phyloP scores from a whole-genome alignment of 2,797 vertebrate species.

The Tangara arthus region DNA sequence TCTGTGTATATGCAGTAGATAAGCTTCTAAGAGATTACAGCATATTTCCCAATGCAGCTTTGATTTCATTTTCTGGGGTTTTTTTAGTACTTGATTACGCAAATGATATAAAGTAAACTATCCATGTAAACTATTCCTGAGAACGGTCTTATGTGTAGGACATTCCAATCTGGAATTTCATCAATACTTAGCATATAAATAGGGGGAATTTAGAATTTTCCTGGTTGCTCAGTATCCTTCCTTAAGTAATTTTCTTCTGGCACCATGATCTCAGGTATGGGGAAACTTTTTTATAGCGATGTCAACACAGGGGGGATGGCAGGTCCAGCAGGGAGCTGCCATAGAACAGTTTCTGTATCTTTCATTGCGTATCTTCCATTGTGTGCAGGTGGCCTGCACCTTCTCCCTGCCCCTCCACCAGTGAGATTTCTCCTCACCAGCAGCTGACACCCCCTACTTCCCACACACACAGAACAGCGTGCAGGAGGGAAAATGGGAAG shows the following conservation, averaged over 20 bases:
- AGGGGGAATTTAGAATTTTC: not conserved
- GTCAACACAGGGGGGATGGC: fast-evolving
- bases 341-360: fast-evolving
- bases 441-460: not conserved
- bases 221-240: not conserved
- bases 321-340: fast-evolving
- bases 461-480: fast-evolving
- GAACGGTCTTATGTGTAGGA: not conserved
- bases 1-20: not conserved
- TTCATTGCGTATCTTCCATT: fast-evolving
- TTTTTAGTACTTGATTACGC: not conserved
- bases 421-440: not conserved
- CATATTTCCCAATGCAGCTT: not conserved
- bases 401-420: not conserved
- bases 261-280: fast-evolving
- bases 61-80: not conserved
- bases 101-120: not conserved
- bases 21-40: not conserved
- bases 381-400: not conserved
- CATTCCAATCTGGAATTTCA: not conserved
- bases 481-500: not conserved
- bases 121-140: not conserved
- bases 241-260: not conserved
- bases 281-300: fast-evolving
- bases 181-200: not conserved